A percentile compares a stretch with the other conserved stretches of the same genome.
phyloP scores from a whole-genome alignment of 2,888 invertebrate species.

The Epinotia demarniana region DNA sequence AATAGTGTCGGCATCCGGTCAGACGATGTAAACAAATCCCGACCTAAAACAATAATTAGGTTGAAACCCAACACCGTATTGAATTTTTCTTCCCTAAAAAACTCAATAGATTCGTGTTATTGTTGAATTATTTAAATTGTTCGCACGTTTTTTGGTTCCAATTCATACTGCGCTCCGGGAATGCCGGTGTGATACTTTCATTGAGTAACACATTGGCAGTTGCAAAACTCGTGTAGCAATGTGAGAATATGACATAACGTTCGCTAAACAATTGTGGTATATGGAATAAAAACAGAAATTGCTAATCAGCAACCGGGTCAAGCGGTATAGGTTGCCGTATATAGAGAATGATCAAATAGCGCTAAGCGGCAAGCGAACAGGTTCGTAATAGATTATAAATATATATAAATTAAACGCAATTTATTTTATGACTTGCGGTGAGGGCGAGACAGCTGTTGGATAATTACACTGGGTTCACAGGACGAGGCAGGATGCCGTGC shows the following conservation, averaged over 20 bases:
- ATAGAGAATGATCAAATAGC: constrained; percentile 4
- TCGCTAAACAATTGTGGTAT: constrained; percentile 39
- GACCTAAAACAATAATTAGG: constrained; percentile 30
- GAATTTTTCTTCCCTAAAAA: constrained; percentile 14
- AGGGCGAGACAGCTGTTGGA: constrained; percentile 72
- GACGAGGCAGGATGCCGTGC: constrained; percentile 75
- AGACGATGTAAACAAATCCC: constrained; percentile 35
- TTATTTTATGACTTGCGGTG: constrained; percentile 38
- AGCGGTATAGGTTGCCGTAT: not conserved
- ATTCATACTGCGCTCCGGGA: constrained; percentile 30
- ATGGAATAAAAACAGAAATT: constrained; percentile 33
- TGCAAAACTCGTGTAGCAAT: constrained; percentile 35
- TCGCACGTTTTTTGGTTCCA: constrained; percentile 35
- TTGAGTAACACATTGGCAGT: constrained; percentile 37
- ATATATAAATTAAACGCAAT: constrained; percentile 35
- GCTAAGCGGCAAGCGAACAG: constrained; percentile 12
- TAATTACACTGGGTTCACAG: constrained; percentile 68
- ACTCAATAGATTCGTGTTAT: constrained; percentile 22
- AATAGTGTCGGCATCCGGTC: constrained; percentile 32
- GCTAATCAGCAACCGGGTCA: constrained; percentile 28
- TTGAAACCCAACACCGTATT: constrained; percentile 3
- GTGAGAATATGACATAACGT: constrained; percentile 41
- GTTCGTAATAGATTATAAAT: constrained; percentile 29
- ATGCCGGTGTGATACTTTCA: constrained; percentile 30
- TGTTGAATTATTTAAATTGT: constrained; percentile 16